A percentile compares a stretch with the other conserved stretches of the same genome.
Conservation (phyloP, 1,140 invertebrate genomes). For the Hyles euphorbiae region DNA sequence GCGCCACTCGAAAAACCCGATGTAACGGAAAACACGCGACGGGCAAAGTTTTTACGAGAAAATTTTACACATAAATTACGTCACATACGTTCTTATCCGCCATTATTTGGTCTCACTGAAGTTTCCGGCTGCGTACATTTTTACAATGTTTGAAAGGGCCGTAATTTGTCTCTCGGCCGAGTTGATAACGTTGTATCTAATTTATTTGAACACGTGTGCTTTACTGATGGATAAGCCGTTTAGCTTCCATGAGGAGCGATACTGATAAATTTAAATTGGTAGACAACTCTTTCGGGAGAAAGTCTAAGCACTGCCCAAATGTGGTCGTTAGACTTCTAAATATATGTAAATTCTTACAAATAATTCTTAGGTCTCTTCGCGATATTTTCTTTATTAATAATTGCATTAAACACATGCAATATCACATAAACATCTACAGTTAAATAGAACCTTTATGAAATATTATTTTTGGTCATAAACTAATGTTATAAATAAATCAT, state of each 20-base stretch:
- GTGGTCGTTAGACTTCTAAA: no score
- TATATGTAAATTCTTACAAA: no score
- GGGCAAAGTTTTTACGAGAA: conserved; percentile 53
- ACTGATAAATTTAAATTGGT: no score
- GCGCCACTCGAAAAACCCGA: not conserved
- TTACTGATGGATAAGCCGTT: not conserved
- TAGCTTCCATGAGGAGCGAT: no score
- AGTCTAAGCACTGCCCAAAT: no score
- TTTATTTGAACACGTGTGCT: not conserved
- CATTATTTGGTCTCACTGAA: conserved; percentile 62
- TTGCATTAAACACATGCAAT: no score
- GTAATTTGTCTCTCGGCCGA: conserved; percentile 41
- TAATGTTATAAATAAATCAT: conserved; percentile 3
- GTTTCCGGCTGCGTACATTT: conserved; percentile 51
- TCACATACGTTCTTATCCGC: conserved; percentile 62
- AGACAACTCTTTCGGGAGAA: no score
- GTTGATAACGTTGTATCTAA: conserved; percentile 12
- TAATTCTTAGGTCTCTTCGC: no score
- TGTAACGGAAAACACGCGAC: conserved; percentile 9
- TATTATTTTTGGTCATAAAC: no score
- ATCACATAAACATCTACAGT: no score
- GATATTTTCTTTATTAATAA: no score
- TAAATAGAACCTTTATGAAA: no score
- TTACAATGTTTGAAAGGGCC: conserved; percentile 48
- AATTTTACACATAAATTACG: conserved; percentile 67